Conservation (phyloP, 2,888 invertebrate species). For the Kuschelorhynchus macadamiae region DNA sequence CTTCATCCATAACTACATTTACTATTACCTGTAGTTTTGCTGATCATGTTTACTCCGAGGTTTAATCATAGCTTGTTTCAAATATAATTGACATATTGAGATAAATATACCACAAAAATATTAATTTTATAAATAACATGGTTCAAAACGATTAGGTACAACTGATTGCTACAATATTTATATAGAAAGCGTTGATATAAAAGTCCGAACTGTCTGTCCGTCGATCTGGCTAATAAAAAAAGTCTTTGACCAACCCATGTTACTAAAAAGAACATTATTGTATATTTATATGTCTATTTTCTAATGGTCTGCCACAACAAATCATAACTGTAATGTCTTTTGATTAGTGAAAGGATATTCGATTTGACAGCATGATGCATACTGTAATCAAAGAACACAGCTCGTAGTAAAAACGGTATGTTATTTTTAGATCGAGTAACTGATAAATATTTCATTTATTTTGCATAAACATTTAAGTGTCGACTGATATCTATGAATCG, state of each 20-base stretch:
- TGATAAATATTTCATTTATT: conserved; percentile 26
- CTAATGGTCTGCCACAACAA: conserved; percentile 16
- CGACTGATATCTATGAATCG: conserved; percentile 21
- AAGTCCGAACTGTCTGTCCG: conserved; percentile 7
- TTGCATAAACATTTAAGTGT: conserved; percentile 32
- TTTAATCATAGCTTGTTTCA: too few relatives aligned
- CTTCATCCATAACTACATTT: too few relatives aligned
- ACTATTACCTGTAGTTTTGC: too few relatives aligned
- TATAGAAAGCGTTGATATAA: conserved; percentile 34
- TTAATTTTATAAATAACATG: too few relatives aligned
- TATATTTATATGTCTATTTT: conserved; percentile 20
- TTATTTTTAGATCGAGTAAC: conserved; percentile 24
- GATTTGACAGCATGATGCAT: conserved; percentile 42
- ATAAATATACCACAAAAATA: too few relatives aligned
- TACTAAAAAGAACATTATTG: conserved; percentile 24
- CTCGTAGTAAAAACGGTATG: conserved; percentile 14
- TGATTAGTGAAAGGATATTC: conserved; percentile 43
- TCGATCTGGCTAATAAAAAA: conserved; percentile 37
- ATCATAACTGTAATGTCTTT: conserved; percentile 37
- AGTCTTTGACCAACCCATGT: conserved; percentile 10
- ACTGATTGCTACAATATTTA: conserved; percentile 30
- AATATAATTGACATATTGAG: too few relatives aligned
- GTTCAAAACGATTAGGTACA: conserved; percentile 1
- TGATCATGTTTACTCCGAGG: too few relatives aligned
- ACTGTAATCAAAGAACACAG: conserved; percentile 38